Evolutionary conservation across 2,797 vertebrate species (phyloP).

Genomic region (Amazona ochrocephala): DNA sequence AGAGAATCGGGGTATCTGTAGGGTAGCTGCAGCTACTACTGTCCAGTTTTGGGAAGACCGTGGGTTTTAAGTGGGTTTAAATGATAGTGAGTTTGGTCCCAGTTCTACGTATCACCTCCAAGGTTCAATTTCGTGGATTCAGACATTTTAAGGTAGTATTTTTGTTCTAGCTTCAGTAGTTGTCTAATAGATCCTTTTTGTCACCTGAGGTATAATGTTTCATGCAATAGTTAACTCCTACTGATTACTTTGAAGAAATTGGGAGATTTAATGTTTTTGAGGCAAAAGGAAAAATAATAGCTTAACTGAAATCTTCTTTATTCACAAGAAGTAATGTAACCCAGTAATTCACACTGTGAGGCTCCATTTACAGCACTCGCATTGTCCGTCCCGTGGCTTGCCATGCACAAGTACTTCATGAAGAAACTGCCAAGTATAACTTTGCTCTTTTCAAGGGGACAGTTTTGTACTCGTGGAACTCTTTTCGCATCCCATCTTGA

Average conservation of each 20-base stretch:
- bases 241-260: not conserved
- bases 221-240: constrained; percentile 3
- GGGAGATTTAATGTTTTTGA: constrained; percentile 13
- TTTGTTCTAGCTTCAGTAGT: constrained; percentile 20
- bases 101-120: not conserved
- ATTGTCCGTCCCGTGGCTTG: not conserved
- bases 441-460: not conserved
- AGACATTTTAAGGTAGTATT: constrained; percentile 4
- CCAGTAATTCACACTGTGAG: constrained; percentile 13
- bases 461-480: not conserved
- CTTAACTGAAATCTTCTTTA: constrained; percentile 56
- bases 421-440: not conserved
- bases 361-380: constrained; percentile 23
- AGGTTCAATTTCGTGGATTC: constrained; percentile 32
- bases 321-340: constrained; percentile 45
- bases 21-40: constrained; percentile 6
- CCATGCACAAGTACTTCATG: not conserved
- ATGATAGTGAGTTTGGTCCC: not conserved
- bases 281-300: constrained; percentile 34
- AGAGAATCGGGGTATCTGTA: not conserved
- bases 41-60: not conserved
- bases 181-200: not conserved
- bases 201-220: constrained; percentile 15
- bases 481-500: not conserved
- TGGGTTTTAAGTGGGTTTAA: not conserved